A percentile compares a stretch with the other conserved stretches of the same genome.
These are phyloP conservation scores for Ethmia dodecea DNA, from an alignment of 2,888 invertebrate genomes.

Conservation along the genomic window DNA sequence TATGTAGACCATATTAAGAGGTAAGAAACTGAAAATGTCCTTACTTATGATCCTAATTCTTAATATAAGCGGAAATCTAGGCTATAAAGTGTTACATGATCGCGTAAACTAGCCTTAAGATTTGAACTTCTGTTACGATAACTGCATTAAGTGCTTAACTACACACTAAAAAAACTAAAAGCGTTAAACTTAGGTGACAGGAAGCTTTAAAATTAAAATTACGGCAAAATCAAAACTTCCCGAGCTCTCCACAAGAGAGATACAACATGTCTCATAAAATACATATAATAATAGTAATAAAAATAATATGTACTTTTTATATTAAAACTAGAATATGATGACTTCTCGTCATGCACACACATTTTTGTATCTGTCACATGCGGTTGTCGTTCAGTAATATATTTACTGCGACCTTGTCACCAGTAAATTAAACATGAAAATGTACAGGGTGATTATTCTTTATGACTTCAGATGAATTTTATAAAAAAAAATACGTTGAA, in stretches of 20 bases:
- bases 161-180: too few species aligned
- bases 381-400: constrained; percentile 19
- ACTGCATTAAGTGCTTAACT: constrained; percentile 37
- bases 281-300: constrained; percentile 26
- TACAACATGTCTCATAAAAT: constrained; percentile 42
- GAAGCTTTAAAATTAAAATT: constrained; percentile 49
- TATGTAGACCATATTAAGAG: too few species aligned
- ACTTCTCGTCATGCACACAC: constrained; percentile 59
- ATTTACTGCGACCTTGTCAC: not conserved
- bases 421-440: not conserved
- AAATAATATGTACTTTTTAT: too few species aligned
- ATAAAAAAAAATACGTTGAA: too few species aligned
- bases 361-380: constrained; percentile 64
- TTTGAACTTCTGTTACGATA: constrained; percentile 9
- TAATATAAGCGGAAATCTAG: too few species aligned
- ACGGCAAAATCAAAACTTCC: constrained; percentile 54
- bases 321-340: constrained; percentile 38
- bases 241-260: constrained; percentile 77
- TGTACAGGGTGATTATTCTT: not conserved
- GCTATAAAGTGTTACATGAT: too few species aligned
- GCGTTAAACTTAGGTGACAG: constrained; percentile 58
- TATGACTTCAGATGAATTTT: not conserved
- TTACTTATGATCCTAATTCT: too few species aligned
- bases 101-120: too few species aligned
- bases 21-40: too few species aligned